Conservation (phyloP, 1,140 invertebrate genomes). For the Drosophila erecta region DNA sequence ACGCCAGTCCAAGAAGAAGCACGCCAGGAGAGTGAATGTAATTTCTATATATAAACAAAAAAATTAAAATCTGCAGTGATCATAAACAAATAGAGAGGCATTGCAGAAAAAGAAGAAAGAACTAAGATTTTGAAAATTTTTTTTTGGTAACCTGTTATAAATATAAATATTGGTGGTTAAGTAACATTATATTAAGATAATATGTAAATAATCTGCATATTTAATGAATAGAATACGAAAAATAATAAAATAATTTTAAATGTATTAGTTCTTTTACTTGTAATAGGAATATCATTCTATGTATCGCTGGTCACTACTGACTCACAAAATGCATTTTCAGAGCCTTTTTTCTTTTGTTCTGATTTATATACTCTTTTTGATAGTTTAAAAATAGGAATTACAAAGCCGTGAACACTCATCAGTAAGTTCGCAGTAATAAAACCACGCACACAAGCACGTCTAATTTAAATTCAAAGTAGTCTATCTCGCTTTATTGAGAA, state of each 20-base stretch:
- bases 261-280: neutral
- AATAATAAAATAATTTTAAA: neutral
- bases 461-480: conserved; percentile 1
- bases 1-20: too few species aligned
- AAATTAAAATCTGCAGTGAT: too few species aligned
- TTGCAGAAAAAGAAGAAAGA: too few species aligned
- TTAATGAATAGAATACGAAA: too few species aligned
- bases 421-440: conserved; percentile 19
- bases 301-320: conserved; percentile 1
- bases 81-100: too few species aligned
- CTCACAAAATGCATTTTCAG: neutral
- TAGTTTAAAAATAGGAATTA: conserved; percentile 74
- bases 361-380: conserved; percentile 47
- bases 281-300: neutral
- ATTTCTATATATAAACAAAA: too few species aligned
- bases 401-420: conserved; percentile 39
- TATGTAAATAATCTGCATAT: too few species aligned
- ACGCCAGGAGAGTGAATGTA: too few species aligned
- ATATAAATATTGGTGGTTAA: too few species aligned
- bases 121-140: too few species aligned
- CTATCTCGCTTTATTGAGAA: conserved; percentile 57
- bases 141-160: too few species aligned
- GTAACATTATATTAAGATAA: too few species aligned
- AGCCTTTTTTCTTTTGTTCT: conserved; percentile 30
- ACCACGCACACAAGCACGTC: conserved; percentile 8